phyloP scores from a whole-genome alignment of 2,888 invertebrate species.

The Corythucha ciliata region DNA sequence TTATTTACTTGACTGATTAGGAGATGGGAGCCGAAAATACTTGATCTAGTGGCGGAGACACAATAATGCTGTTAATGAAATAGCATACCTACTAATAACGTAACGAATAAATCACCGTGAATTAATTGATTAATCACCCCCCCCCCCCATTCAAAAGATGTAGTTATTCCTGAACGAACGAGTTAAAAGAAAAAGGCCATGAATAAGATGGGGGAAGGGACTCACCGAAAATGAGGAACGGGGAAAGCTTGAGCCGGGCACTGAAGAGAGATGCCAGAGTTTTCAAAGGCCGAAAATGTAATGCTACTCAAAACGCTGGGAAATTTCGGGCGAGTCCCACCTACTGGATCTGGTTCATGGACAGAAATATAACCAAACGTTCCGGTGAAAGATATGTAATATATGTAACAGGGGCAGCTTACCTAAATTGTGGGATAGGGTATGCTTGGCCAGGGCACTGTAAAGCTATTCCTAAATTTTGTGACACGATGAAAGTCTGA shows the following conservation, averaged over 20 bases:
- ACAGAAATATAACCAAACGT: background rate
- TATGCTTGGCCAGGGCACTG: constrained; percentile 67
- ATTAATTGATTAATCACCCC: no score
- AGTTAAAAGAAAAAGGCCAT: no score
- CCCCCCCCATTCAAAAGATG: no score
- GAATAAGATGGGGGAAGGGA: background rate
- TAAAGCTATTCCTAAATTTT: constrained; percentile 15
- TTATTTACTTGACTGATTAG: no score
- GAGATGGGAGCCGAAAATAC: background rate
- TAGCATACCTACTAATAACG: no score
- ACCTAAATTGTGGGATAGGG: constrained; percentile 66
- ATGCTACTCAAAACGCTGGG: constrained; percentile 42
- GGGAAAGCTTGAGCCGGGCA: constrained; percentile 67
- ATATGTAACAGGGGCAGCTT: constrained; percentile 37
- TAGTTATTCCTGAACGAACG: no score
- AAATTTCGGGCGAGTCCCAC: constrained; percentile 59
- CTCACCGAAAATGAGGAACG: constrained; percentile 50
- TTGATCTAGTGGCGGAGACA: background rate
- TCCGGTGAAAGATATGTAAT: background rate
- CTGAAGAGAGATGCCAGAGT: constrained; percentile 50
- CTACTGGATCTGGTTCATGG: constrained; percentile 38
- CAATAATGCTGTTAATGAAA: no score
- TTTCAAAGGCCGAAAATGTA: constrained; percentile 32
- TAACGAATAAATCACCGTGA: no score
- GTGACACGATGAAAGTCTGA: constrained; percentile 12